These are phyloP conservation scores for Papilio protenor DNA, from an alignment of 2,888 invertebrate species.

Conservation along the genomic window DNA sequence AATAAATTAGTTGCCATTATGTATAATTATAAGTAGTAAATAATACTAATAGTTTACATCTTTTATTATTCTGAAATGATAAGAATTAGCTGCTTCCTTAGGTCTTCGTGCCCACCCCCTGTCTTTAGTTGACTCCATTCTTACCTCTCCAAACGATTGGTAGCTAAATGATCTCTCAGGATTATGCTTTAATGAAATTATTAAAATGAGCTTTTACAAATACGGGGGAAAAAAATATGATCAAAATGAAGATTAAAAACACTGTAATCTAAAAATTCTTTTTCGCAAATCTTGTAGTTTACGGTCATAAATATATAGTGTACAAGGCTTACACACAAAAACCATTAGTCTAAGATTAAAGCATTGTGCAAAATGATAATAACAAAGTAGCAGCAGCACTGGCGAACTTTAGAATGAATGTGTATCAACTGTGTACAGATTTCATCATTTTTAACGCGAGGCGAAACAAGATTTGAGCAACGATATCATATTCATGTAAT, in stretches of 20 bases:
- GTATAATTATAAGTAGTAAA: constrained; percentile 35
- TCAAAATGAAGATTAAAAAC: not conserved
- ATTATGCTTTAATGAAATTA: too few species aligned
- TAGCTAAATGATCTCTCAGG: too few species aligned
- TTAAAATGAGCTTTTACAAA: not conserved
- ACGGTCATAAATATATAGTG: not conserved
- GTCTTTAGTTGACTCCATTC: too few species aligned
- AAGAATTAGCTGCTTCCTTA: not conserved
- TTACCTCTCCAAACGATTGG: too few species aligned
- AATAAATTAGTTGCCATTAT: constrained; percentile 50
- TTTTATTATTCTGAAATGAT: not conserved
- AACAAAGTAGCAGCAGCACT: constrained; percentile 15
- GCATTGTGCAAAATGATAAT: constrained; percentile 37
- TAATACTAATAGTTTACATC: not conserved
- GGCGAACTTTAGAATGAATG: constrained; percentile 32
- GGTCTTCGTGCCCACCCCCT: too few species aligned
- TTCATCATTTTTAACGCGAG: constrained; percentile 41
- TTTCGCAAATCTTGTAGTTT: not conserved
- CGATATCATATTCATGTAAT: constrained; percentile 42
- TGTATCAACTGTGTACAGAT: constrained; percentile 37
- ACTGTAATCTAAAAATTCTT: not conserved
- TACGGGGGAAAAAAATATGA: too few species aligned
- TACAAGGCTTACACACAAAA: constrained; percentile 16
- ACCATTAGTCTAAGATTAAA: constrained; percentile 11
- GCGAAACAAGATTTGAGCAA: constrained; percentile 43